Evolutionary conservation across 35 echinoderm and acorn worm genomes (phyloP).

Genomic region (Lytechinus pictus): DNA sequence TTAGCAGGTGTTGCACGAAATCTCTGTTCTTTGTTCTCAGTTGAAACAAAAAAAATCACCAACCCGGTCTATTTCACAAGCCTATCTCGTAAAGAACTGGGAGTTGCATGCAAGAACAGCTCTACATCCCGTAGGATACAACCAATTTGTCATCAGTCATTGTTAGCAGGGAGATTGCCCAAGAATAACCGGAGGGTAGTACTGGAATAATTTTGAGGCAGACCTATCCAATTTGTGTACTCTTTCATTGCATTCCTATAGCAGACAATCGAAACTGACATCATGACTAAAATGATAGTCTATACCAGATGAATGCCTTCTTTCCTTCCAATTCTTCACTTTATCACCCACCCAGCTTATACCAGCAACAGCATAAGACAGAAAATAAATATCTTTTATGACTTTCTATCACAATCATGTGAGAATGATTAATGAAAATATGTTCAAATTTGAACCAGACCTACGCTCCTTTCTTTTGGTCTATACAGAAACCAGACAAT

Average conservation of each 20-base stretch:
- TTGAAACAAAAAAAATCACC: background rate
- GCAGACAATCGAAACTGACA: conserved; percentile 1
- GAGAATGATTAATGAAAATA: background rate
- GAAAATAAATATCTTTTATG: background rate
- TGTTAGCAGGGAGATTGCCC: conserved; percentile 17
- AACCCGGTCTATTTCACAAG: background rate
- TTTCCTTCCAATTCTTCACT: background rate
- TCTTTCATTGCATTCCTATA: background rate
- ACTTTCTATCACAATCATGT: background rate
- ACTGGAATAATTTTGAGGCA: conserved; percentile 31
- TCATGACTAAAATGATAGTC: conserved; percentile 5
- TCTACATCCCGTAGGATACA: conserved; percentile 7
- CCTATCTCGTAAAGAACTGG: background rate
- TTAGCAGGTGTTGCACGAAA: no score
- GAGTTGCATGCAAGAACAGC: background rate
- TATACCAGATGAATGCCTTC: background rate
- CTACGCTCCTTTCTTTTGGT: background rate
- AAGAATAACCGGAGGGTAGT: conserved; percentile 35
- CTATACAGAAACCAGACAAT: background rate
- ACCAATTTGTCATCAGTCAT: conserved; percentile 31
- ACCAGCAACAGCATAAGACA: background rate
- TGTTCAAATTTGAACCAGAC: background rate
- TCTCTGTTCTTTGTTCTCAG: background rate
- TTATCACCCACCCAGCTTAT: background rate
- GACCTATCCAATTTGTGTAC: background rate